These are phyloP conservation scores for Hydractinia echinata DNA, from an alignment of 30 jellyfish, hydroid and myxozoan genomes.

Conservation along the genomic window DNA sequence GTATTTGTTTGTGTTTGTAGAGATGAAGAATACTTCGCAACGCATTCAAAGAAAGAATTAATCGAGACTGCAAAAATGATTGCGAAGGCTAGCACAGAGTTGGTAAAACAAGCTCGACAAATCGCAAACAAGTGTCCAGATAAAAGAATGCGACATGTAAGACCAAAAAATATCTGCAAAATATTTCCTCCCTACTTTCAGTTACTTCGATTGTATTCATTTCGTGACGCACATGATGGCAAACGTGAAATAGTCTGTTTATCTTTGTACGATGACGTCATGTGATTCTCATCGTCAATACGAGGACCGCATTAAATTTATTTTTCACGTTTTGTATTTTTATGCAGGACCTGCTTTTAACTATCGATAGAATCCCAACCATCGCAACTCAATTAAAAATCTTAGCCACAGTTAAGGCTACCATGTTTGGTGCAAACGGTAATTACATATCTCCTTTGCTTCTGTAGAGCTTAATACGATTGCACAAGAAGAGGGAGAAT, in stretches of 20 bases:
- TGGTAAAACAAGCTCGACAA: slow-evolving; percentile 61
- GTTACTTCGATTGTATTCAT: background rate
- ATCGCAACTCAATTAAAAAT: slow-evolving; percentile 82
- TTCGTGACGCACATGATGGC: background rate
- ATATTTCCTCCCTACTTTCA: background rate
- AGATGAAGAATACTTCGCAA: slow-evolving; percentile 58
- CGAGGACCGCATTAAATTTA: too few relatives aligned
- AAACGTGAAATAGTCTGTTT: too few relatives aligned
- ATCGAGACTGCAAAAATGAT: slow-evolving; percentile 89
- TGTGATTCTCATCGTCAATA: background rate
- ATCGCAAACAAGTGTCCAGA: slow-evolving; percentile 82
- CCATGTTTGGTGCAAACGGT: slow-evolving; percentile 97
- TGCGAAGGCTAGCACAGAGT: slow-evolving; percentile 68
- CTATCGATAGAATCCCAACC: slow-evolving; percentile 89
- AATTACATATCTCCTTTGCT: background rate
- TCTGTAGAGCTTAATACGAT: too few relatives aligned
- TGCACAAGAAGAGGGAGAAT: too few relatives aligned
- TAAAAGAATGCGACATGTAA: slow-evolving; percentile 66
- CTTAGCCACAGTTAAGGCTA: slow-evolving; percentile 91
- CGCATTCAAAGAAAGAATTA: slow-evolving; percentile 72
- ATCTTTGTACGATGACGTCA: background rate
- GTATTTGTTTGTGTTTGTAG: slow-evolving; percentile 26
- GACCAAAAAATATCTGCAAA: too few relatives aligned
- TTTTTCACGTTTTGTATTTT: too few relatives aligned
- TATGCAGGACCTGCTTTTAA: slow-evolving; percentile 67